Evolutionary conservation across 2,113 vertebrate species (phyloP).

Genomic region (Periophthalmus modestus): DNA sequence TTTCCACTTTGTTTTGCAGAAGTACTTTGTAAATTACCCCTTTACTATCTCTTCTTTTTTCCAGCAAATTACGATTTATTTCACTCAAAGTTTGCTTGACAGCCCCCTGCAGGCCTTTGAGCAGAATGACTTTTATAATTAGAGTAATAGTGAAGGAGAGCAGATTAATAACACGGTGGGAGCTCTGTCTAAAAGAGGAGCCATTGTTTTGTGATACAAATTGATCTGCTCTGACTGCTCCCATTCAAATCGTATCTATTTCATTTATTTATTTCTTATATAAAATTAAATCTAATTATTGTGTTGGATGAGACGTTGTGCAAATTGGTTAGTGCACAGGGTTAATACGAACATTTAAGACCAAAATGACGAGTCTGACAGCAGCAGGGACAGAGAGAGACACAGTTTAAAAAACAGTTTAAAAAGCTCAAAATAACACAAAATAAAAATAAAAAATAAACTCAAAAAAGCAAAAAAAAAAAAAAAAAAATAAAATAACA

Average conservation of each 20-base stretch:
- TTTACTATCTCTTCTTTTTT: not conserved
- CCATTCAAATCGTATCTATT: not conserved
- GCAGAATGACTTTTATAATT: constrained; percentile 22
- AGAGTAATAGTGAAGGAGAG: constrained; percentile 1
- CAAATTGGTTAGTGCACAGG: no score
- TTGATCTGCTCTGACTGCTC: not conserved
- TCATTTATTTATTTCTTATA: not conserved
- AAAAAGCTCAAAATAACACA: no score
- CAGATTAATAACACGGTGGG: constrained; percentile 26
- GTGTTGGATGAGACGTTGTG: no score
- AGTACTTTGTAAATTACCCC: not conserved
- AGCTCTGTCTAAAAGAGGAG: not conserved
- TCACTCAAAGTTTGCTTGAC: constrained; percentile 7
- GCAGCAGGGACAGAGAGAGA: no score
- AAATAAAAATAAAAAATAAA: no score
- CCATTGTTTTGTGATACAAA: not conserved
- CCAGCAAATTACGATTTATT: not conserved
- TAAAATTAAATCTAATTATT: no score
- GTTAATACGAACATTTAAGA: no score
- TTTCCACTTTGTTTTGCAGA: not conserved
- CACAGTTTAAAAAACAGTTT: no score
- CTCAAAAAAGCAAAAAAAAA: no score
- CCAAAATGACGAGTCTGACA: no score
- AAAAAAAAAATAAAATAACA: no score
- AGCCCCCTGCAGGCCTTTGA: constrained; percentile 11